Conservation (phyloP, 2,888 invertebrate genomes). For the Chloroclystis v-ata region DNA sequence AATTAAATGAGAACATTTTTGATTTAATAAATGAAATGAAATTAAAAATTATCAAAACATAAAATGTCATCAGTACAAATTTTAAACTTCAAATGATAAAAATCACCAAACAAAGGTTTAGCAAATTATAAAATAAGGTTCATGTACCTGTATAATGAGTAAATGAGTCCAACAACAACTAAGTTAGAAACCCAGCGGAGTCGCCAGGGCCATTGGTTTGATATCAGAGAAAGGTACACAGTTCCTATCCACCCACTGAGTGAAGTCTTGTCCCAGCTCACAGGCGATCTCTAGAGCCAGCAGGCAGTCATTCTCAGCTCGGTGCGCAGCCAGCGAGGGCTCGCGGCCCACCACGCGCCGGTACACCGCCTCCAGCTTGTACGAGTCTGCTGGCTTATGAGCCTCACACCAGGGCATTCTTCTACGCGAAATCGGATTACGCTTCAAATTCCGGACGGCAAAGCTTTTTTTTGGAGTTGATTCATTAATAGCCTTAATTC, state of each 20-base stretch:
- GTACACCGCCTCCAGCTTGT: slow-evolving; percentile 77
- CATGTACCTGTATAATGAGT: too few relatives aligned
- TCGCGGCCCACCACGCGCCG: slow-evolving; percentile 65
- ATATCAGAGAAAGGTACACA: slow-evolving; percentile 45
- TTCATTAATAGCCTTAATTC: slow-evolving; percentile 47
- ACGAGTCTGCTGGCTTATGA: slow-evolving; percentile 47
- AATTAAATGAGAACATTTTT: too few relatives aligned
- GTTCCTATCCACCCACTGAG: slow-evolving; percentile 71
- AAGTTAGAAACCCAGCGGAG: slow-evolving; percentile 21
- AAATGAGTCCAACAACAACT: slow-evolving; percentile 7
- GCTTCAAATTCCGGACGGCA: slow-evolving; percentile 8
- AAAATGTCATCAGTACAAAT: too few relatives aligned
- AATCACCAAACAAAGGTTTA: background rate
- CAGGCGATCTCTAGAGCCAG: slow-evolving; percentile 79
- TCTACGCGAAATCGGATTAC: slow-evolving; percentile 33
- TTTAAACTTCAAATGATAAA: too few relatives aligned
- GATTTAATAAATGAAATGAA: too few relatives aligned
- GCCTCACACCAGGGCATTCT: slow-evolving; percentile 43
- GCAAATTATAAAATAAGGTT: background rate
- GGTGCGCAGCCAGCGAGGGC: slow-evolving; percentile 70
- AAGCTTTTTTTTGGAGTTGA: slow-evolving; percentile 39
- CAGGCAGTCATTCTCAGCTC: slow-evolving; percentile 83
- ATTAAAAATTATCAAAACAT: too few relatives aligned
- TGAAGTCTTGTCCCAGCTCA: slow-evolving; percentile 73
- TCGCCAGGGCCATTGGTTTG: slow-evolving; percentile 57